Evolutionary conservation across 2,113 vertebrate genomes (phyloP).

Genomic region (Brienomyrus longianalis): DNA sequence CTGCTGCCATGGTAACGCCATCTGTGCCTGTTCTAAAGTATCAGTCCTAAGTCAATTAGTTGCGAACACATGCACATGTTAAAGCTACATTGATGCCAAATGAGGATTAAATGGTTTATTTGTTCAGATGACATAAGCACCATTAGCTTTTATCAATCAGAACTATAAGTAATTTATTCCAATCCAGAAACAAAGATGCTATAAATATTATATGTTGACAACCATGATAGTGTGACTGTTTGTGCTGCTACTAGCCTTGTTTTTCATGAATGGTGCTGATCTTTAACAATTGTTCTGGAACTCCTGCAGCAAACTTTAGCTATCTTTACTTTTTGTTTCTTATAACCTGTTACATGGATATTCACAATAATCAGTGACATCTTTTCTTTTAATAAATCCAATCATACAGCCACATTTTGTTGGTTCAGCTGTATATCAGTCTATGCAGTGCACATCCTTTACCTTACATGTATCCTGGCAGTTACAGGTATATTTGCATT

Average conservation of each 20-base stretch:
- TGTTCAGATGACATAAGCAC: neutral
- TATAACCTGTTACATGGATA: neutral
- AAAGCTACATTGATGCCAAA: neutral
- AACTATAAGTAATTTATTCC: neutral
- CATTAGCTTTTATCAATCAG: neutral
- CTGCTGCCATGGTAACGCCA: neutral
- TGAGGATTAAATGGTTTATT: slow-evolving; percentile 2
- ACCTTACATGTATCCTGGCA: neutral
- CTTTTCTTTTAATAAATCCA: neutral
- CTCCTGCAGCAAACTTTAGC: too few species aligned
- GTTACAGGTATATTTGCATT: neutral
- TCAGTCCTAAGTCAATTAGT: neutral
- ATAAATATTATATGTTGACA: neutral
- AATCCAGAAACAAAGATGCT: neutral
- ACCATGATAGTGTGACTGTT: neutral
- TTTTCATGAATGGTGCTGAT: neutral
- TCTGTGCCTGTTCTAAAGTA: slow-evolving; percentile 8
- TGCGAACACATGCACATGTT: neutral
- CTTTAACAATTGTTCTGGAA: neutral
- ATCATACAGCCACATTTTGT: neutral
- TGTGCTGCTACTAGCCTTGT: neutral
- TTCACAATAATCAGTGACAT: neutral
- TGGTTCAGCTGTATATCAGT: neutral
- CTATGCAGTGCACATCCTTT: neutral
- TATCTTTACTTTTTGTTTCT: neutral